Evolutionary conservation across 2,888 invertebrate species (phyloP).

Genomic region (Trachelus stipa): DNA sequence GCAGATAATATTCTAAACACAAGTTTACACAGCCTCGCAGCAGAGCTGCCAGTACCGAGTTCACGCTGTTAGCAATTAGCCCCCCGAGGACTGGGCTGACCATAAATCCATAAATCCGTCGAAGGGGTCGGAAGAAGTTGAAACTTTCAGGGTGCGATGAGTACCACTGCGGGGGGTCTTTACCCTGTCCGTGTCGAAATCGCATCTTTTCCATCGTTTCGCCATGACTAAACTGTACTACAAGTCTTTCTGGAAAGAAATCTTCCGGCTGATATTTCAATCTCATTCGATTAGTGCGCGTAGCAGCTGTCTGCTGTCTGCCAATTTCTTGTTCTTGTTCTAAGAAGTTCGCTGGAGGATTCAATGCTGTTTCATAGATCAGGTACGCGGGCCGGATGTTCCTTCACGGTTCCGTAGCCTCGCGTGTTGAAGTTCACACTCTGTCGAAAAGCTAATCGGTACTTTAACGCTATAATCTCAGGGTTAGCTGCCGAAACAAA

Average conservation of each 20-base stretch:
- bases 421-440: conserved; percentile 42
- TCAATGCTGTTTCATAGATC: not conserved
- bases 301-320: not conserved
- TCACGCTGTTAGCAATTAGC: conserved; percentile 55
- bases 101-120: conserved; percentile 56
- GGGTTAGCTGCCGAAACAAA: conserved; percentile 25
- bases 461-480: conserved; percentile 48
- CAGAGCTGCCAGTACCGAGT: conserved; percentile 20
- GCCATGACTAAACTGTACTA: not conserved
- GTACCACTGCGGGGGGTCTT: conserved; percentile 46
- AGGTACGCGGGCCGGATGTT: not conserved
- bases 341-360: not conserved
- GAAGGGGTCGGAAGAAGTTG: conserved; percentile 23
- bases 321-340: not conserved
- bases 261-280: not conserved
- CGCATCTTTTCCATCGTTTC: conserved; percentile 23
- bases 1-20: not conserved
- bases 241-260: not conserved
- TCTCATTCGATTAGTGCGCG: not conserved
- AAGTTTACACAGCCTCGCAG: not conserved
- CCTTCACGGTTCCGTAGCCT: conserved; percentile 8
- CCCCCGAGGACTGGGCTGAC: conserved; percentile 43
- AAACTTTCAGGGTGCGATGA: conserved; percentile 45
- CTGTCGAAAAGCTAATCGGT: conserved; percentile 39
- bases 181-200: conserved; percentile 30